Conservation (phyloP, 2,797 vertebrate species). For the Zalophus californianus region DNA sequence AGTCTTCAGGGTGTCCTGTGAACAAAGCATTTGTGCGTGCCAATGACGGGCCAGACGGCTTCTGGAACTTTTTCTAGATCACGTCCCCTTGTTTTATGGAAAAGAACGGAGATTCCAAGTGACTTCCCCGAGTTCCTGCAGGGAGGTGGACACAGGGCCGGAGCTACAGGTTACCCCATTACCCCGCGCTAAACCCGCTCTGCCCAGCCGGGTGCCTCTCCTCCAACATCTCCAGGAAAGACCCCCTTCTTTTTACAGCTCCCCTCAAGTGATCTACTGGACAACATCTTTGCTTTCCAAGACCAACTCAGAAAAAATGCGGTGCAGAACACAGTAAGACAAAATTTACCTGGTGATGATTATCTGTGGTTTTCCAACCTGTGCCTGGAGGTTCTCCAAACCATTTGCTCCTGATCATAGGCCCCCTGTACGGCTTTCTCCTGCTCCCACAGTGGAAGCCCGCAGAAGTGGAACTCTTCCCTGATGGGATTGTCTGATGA, state of each 20-base stretch:
- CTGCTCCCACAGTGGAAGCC: neutral
- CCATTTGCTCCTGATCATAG: neutral
- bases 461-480: neutral
- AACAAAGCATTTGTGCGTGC: neutral
- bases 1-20: neutral
- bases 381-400: neutral
- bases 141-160: neutral
- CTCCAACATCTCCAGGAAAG: neutral
- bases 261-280: neutral
- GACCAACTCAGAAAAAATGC: neutral
- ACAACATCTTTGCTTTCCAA: neutral
- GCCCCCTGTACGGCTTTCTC: neutral
- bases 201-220: neutral
- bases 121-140: neutral
- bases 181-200: neutral
- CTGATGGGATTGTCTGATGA: neutral
- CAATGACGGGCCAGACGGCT: neutral
- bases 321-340: accelerated
- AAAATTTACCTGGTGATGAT: neutral
- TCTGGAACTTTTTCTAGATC: neutral
- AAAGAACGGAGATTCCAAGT: neutral
- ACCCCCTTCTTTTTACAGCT: neutral
- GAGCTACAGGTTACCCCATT: accelerated
- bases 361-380: neutral
- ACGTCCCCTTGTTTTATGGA: neutral